Evolutionary conservation across 2,113 vertebrate genomes (phyloP).

Genomic region (Marcusenius ussheri): DNA sequence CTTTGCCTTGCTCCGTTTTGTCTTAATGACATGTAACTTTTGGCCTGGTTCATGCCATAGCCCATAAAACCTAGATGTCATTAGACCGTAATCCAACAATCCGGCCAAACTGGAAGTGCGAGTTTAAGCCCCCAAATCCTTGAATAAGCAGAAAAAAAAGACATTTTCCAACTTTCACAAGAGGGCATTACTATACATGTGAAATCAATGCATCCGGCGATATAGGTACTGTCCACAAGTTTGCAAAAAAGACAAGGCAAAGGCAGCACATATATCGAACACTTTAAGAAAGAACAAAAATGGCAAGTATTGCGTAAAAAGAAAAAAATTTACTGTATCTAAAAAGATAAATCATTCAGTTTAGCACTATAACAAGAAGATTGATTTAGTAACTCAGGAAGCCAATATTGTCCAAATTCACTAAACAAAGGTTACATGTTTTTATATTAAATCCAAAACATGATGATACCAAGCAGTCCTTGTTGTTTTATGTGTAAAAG

Average conservation of each 20-base stretch:
- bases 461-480: not conserved
- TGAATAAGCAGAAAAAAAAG: not conserved
- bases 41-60: not conserved
- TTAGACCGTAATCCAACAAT: not conserved
- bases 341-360: not conserved
- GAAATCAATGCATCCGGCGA: not conserved
- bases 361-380: not conserved
- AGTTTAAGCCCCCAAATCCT: not conserved
- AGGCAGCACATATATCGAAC: not conserved
- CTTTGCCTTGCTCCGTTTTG: not conserved
- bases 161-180: not conserved
- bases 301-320: not conserved
- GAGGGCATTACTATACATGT: not conserved
- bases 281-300: not conserved
- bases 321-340: not conserved
- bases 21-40: slow-evolving; percentile 13
- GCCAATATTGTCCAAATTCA: not conserved
- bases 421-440: not conserved
- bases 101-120: not conserved
- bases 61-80: slow-evolving; percentile 4
- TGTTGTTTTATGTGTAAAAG: not conserved
- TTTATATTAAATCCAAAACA: not conserved
- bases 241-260: not conserved
- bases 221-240: not conserved
- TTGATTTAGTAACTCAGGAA: not conserved